Base-by-base conservation (phyloP, 2,797 vertebrate genomes). In the Tamandua tetradactyla region DNA sequence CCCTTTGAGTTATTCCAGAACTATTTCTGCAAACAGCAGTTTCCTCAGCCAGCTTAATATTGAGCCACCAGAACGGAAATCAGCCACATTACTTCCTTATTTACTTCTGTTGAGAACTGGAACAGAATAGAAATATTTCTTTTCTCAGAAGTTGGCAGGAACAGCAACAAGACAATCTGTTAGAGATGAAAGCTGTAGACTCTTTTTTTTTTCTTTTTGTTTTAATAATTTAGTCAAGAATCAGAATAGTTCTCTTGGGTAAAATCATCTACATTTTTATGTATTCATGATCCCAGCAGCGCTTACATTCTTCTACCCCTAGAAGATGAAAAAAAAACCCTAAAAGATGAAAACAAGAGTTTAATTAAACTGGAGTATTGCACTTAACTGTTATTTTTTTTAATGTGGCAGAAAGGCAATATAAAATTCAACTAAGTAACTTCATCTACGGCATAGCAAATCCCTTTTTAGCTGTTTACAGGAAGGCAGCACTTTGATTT, bases 51-150 rank as follows among this genome's bases (percentile, higher is more conserved):
- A 97, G 35, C 71, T 94, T 93, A 86, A 57, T 81, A 64, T 66
- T 81, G 92, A 95, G 86, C 89, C 93, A 92, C 64, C 8, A 74
- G 91, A 95, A 91, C 13, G 27, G 95, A 97, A 97, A 89, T 92
- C 69, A 94, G 86, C 95, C 89, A 95, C 76, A 64, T 89, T 89
- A 91, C 95, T 97, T 94, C 95, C 92, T 95, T 97, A 76, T 95
- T 97, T 95, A 90, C 92, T 95, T 95, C 75, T 89, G 89, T 89
- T 84, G 92, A 95, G 82, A 95, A 85, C 6, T 94, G 87, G 72
- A 94, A 76, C 83, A 23, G 37, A 96, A 85, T 78, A 80, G 91
- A 96, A 94, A 94, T 94, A 90, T 91, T 93, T 95, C 86, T 96
- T 92, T 75, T 71, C 68, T 91, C 44, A 81, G 59, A 87, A 94